Conservation (phyloP, 1,140 invertebrate genomes). For the Atta colombica region DNA sequence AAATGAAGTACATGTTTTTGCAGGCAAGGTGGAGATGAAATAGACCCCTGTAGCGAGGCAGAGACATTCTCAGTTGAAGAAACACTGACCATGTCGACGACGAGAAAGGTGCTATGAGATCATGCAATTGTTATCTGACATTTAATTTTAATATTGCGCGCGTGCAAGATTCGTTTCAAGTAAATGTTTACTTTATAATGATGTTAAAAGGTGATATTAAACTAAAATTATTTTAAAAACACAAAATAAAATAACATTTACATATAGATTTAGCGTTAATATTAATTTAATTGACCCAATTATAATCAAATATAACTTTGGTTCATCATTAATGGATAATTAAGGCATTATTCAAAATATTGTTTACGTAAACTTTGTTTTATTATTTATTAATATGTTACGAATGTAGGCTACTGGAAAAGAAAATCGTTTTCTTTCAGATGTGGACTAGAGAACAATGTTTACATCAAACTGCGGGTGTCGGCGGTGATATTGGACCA, state of each 20-base stretch:
- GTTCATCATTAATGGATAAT: not conserved
- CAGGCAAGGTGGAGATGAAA: slow-evolving; percentile 83
- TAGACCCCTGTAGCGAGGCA: slow-evolving; percentile 82
- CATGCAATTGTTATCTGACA: not conserved
- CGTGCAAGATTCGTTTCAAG: no score
- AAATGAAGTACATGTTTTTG: slow-evolving; percentile 48
- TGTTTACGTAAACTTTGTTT: not conserved
- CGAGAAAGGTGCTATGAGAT: slow-evolving; percentile 61
- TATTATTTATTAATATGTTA: not conserved
- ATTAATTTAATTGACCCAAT: not conserved
- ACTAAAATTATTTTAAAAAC: no score
- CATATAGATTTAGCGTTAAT: no score
- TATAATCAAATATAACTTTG: slow-evolving; percentile 1
- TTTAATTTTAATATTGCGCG: not conserved
- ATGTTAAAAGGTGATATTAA: no score
- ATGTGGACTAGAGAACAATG: slow-evolving; percentile 91
- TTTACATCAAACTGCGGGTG: slow-evolving; percentile 90
- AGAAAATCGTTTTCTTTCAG: slow-evolving; percentile 48
- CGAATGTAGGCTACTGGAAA: not conserved
- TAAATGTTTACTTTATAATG: no score
- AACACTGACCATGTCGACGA: slow-evolving; percentile 73
- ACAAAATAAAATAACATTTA: no score
- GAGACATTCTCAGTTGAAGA: slow-evolving; percentile 83
- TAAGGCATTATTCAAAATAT: not conserved
- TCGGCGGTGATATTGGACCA: slow-evolving; percentile 86